Percentiles rank a stretch among this genome's conserved stretches.
These are phyloP conservation scores for Plusia festucae DNA, from an alignment of 2,888 invertebrate species.

Conservation along the genomic window DNA sequence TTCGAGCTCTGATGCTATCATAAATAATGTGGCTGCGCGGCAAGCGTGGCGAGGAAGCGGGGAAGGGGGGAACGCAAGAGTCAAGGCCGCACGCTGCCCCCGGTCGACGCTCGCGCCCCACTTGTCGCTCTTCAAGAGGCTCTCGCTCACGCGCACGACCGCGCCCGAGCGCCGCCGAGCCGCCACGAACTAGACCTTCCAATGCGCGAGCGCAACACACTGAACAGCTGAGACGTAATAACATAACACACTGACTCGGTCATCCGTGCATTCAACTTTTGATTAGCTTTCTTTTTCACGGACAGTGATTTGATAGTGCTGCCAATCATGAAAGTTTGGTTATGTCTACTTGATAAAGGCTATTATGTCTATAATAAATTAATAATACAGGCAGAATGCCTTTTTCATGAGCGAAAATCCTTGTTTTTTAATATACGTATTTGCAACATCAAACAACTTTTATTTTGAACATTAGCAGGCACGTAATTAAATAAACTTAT, in stretches of 20 bases:
- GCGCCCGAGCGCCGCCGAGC: constrained; percentile 75
- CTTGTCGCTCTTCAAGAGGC: constrained; percentile 79
- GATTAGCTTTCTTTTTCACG: constrained; percentile 88
- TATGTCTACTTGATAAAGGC: constrained; percentile 2
- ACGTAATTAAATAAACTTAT: neutral
- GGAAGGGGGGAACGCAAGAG: constrained; percentile 83
- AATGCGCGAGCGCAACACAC: constrained; percentile 85
- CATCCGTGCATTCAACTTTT: constrained; percentile 89
- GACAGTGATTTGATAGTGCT: constrained; percentile 74
- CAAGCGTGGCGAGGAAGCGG: constrained; percentile 74
- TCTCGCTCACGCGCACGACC: constrained; percentile 80
- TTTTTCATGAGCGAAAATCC: neutral
- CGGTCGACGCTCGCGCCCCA: constrained; percentile 93
- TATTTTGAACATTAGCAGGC: neutral
- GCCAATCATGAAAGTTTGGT: constrained; percentile 54
- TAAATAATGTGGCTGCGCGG: constrained; percentile 88
- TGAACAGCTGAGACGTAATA: constrained; percentile 88
- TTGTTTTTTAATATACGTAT: neutral
- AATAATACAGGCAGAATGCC: neutral
- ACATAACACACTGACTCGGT: constrained; percentile 90
- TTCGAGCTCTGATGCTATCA: constrained; percentile 87
- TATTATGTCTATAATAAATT: neutral
- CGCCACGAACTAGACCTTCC: constrained; percentile 88
- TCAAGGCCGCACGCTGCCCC: constrained; percentile 94
- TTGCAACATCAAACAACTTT: neutral